Evolutionary conservation across 1,140 invertebrate species (phyloP), one percentile per base, ranked within the genome.

Genomic region (Ectropis grisescens): DNA sequence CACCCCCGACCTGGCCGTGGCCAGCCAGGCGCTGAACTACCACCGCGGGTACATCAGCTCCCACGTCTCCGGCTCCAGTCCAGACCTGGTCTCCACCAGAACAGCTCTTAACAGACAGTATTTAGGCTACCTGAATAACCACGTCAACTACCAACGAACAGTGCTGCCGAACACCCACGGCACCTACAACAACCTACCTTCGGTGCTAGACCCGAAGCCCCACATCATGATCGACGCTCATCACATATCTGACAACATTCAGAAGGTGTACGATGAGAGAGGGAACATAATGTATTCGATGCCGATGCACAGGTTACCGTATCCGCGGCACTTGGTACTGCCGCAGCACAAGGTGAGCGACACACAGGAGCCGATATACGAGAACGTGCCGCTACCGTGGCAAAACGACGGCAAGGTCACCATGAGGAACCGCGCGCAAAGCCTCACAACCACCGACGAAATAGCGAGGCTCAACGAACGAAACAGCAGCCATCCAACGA

Each of bases 1-100:
- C 4, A 94, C 91, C 0, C 93, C 93, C 1, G 92, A 94, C 76
- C 70, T 94, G 32, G 92, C 92, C 0, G 85, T 87, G 8, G 87
- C 87, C 2, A 86, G 86, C 14, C 84, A 85, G 58, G 79, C 72
- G 0, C 44, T 81, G 0, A 79, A 78, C 30, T 82, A 80, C 37
- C 85, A 85, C 29, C 60, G 84, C 13, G 83, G 84, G 0, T 86
- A 84, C 41, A 84, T 85, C 13, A 78, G 72, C 37, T 75, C 84
- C 10, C 84, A 90, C 48, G 89, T 91, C 1, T 89, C 88, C 4
- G 90, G 89, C 1, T 90, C 89, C 4, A 92, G 90, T 68, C 91
- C 91, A 0, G 91, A 93, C 82, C 68, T 93, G 38, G 89, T 92
- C 0, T 91, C 91, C 2, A 87, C 87, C 13, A 82, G 87, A 31